Evolutionary conservation across 2,888 invertebrate genomes (phyloP).

Genomic region (Crossocerus cetratus): DNA sequence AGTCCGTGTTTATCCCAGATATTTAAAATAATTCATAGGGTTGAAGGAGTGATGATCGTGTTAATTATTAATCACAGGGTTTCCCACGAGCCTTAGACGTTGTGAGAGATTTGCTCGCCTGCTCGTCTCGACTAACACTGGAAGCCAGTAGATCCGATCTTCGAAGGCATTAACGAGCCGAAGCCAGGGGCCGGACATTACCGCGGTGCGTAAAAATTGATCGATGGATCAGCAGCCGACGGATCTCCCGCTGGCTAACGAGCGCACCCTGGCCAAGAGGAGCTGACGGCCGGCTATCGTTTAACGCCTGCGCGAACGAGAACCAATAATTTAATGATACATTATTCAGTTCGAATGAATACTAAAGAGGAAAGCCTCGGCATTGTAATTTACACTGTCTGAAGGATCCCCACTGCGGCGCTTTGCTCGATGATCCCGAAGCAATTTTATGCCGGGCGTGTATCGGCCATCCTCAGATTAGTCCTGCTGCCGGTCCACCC

Average conservation of each 20-base stretch:
- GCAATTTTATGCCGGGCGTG: slow-evolving; percentile 5
- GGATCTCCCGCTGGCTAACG: slow-evolving; percentile 26
- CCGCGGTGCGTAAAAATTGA: slow-evolving; percentile 39
- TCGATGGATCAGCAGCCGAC: slow-evolving; percentile 34
- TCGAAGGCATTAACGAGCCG: slow-evolving; percentile 37
- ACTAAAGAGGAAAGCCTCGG: slow-evolving; percentile 56
- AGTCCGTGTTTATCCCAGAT: background rate
- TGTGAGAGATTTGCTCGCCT: slow-evolving; percentile 1
- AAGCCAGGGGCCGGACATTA: slow-evolving; percentile 17
- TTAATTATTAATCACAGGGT: slow-evolving; percentile 18
- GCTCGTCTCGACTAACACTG: slow-evolving; percentile 17
- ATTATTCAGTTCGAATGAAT: slow-evolving; percentile 70
- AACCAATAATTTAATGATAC: slow-evolving; percentile 68
- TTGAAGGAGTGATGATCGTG: slow-evolving; percentile 6
- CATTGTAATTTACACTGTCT: slow-evolving; percentile 51
- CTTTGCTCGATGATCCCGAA: slow-evolving; percentile 4
- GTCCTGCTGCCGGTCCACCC: background rate
- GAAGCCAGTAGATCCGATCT: slow-evolving; percentile 43
- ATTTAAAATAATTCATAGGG: slow-evolving; percentile 5
- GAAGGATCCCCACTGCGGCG: slow-evolving; percentile 53
- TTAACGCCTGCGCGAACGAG: slow-evolving; percentile 60
- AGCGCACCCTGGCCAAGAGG: slow-evolving; percentile 20
- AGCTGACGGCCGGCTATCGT: slow-evolving; percentile 56
- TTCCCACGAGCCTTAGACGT: slow-evolving; percentile 2
- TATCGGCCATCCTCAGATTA: slow-evolving; percentile 17